These are phyloP conservation scores for Phytoseiulus persimilis DNA, from an alignment of 2,888 invertebrate species.

Conservation along the genomic window DNA sequence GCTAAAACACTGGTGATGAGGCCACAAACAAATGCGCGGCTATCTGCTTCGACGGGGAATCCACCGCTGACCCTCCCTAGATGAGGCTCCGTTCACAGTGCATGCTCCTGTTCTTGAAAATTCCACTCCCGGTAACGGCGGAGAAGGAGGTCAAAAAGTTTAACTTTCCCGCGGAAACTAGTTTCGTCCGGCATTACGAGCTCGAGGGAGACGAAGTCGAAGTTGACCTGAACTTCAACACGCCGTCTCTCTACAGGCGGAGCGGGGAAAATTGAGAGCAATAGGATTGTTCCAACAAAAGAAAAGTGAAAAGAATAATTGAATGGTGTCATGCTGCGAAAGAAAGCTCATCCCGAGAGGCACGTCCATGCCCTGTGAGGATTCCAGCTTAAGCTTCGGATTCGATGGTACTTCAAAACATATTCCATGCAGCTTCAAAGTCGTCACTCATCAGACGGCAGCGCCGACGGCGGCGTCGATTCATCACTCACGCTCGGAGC, in stretches of 20 bases:
- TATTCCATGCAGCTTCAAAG: background rate
- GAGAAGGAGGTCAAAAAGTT: too few relatives aligned
- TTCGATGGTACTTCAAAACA: background rate
- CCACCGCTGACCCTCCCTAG: background rate
- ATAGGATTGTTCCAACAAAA: too few relatives aligned
- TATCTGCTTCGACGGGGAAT: background rate
- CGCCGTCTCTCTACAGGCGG: too few relatives aligned
- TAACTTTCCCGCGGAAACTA: too few relatives aligned
- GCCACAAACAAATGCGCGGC: background rate
- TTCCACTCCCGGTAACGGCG: background rate
- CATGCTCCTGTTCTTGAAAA: background rate
- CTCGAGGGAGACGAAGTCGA: too few relatives aligned
- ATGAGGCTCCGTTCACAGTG: background rate
- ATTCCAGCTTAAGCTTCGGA: background rate
- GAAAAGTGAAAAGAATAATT: too few relatives aligned
- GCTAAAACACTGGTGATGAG: slow-evolving; percentile 5
- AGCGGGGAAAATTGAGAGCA: too few relatives aligned
- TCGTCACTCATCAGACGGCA: background rate
- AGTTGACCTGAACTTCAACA: too few relatives aligned
- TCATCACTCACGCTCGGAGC: background rate
- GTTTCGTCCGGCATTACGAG: too few relatives aligned
- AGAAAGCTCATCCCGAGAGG: too few relatives aligned
- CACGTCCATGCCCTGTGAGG: too few relatives aligned
- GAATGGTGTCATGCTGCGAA: too few relatives aligned
- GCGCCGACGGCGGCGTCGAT: background rate